Evolutionary conservation across 1,140 invertebrate species (phyloP).

Genomic region (Diorhabda elongata): DNA sequence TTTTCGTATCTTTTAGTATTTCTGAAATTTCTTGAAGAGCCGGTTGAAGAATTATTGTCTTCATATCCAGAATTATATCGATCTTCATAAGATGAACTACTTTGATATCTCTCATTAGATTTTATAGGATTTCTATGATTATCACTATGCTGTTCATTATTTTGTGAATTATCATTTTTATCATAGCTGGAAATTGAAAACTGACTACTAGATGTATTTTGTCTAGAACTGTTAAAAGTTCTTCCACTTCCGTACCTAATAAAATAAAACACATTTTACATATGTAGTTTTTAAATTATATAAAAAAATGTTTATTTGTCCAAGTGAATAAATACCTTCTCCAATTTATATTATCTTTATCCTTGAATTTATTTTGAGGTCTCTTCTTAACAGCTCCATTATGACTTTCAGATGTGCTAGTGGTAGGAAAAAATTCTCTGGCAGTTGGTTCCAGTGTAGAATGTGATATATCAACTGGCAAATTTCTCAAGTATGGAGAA

Average conservation of each 20-base stretch:
- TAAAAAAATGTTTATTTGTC: too few relatives aligned
- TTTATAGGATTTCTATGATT: neutral
- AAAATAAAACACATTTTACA: neutral
- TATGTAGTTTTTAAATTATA: too few relatives aligned
- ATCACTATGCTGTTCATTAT: slow-evolving; percentile 2
- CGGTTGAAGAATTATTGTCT: neutral
- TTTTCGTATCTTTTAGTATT: slow-evolving; percentile 6
- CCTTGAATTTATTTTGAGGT: slow-evolving; percentile 5
- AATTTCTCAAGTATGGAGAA: neutral
- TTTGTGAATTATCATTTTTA: slow-evolving; percentile 6
- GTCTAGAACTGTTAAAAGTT: slow-evolving; percentile 13
- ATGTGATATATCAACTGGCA: neutral
- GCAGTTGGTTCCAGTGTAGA: slow-evolving; percentile 18
- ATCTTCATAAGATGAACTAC: neutral
- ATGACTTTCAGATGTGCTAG: neutral
- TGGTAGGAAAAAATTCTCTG: slow-evolving; percentile 14
- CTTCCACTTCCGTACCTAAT: slow-evolving; percentile 15
- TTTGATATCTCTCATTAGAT: neutral
- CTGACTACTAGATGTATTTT: neutral
- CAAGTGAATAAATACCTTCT: neutral
- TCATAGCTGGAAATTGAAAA: neutral
- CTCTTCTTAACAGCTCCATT: slow-evolving; percentile 18
- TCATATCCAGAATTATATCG: neutral
- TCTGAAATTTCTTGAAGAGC: neutral
- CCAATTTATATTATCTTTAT: slow-evolving; percentile 5